Conservation (phyloP, 1,140 invertebrate species). For the Lordiphosa stackelbergi region DNA sequence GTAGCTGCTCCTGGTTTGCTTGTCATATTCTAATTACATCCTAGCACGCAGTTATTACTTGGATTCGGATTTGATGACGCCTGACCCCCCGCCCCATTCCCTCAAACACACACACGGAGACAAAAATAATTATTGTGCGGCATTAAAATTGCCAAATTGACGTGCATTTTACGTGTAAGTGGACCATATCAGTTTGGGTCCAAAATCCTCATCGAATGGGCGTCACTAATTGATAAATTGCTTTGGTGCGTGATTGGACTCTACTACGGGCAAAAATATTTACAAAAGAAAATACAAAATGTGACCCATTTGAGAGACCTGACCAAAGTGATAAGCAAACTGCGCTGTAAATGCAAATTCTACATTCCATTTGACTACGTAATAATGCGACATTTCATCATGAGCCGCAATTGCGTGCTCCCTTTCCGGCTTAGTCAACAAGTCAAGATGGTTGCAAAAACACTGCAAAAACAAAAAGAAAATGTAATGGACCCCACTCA, state of each 20-base stretch:
- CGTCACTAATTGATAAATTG: constrained; percentile 73
- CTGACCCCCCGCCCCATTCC: constrained; percentile 20
- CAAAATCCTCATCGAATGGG: constrained; percentile 53
- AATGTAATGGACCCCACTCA: constrained; percentile 14
- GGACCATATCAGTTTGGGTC: constrained; percentile 35
- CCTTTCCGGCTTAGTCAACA: constrained; percentile 40
- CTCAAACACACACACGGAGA: not conserved
- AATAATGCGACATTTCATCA: constrained; percentile 16
- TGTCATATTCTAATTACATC: constrained; percentile 71
- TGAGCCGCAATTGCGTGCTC: constrained; percentile 10
- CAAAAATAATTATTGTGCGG: constrained; percentile 32
- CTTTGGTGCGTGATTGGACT: constrained; percentile 48
- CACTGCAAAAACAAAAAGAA: constrained; percentile 1
- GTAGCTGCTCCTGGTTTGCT: constrained; percentile 22
- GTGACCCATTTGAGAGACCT: not conserved
- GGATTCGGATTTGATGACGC: constrained; percentile 56
- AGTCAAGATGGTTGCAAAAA: constrained; percentile 50
- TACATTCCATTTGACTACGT: constrained; percentile 23
- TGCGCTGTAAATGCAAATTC: constrained; percentile 19
- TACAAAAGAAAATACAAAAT: not conserved
- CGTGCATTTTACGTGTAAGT: constrained; percentile 63
- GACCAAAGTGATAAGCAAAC: constrained; percentile 24
- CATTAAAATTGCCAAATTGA: constrained; percentile 65
- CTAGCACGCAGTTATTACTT: constrained; percentile 66
- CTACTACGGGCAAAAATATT: constrained; percentile 27